A percentile compares a stretch with the other conserved stretches of the same genome.
phyloP scores from a whole-genome alignment of 2,113 vertebrate genomes.

The Aptenodytes forsteri region DNA sequence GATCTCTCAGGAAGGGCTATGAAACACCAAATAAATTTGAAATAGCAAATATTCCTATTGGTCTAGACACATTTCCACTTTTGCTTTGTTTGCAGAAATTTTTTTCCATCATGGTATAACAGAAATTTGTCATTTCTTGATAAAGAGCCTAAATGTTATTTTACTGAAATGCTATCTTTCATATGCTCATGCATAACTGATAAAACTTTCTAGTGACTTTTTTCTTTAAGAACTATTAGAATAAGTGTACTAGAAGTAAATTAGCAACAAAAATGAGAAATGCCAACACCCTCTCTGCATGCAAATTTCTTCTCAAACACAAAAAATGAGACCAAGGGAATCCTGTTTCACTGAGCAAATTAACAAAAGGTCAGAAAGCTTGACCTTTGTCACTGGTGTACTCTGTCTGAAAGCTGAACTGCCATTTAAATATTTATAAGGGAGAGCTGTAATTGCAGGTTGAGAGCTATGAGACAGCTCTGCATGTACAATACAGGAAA shows the following conservation, averaged over 20 bases:
- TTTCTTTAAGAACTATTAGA: background rate
- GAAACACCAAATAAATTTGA: background rate
- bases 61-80: background rate
- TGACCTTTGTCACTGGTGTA: slow-evolving; percentile 56
- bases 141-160: background rate
- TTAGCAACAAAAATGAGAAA: background rate
- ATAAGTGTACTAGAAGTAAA: background rate
- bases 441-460: slow-evolving; percentile 26
- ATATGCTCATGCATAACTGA: background rate
- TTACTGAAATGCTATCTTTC: background rate
- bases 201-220: background rate
- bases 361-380: slow-evolving; percentile 75
- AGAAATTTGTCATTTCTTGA: background rate
- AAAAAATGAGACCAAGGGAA: slow-evolving; percentile 3
- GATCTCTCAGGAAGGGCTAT: background rate
- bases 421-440: slow-evolving; percentile 72
- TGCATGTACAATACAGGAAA: background rate
- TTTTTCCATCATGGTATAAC: background rate
- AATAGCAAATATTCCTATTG: background rate
- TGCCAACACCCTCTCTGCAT: background rate
- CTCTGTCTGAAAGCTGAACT: slow-evolving; percentile 70
- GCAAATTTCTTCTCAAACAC: background rate
- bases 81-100: background rate
- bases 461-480: slow-evolving; percentile 16
- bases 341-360: slow-evolving; percentile 68